Evolutionary conservation across 2,888 invertebrate species (phyloP).

Genomic region (Bombylius discolor): DNA sequence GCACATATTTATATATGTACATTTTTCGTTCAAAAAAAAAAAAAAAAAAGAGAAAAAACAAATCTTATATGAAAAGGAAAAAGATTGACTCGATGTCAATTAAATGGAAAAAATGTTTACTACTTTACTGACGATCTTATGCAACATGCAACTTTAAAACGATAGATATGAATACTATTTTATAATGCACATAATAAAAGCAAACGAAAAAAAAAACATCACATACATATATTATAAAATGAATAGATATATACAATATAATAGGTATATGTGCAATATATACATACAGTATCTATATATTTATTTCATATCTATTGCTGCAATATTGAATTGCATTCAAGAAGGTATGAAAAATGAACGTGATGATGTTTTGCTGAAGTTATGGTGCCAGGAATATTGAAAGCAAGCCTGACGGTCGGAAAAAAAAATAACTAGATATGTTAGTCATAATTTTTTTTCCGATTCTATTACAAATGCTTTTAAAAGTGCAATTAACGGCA

Average conservation of each 20-base stretch:
- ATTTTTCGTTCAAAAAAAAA: neutral
- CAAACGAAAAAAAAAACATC: too few species aligned
- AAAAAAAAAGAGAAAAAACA: too few species aligned
- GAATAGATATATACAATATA: neutral
- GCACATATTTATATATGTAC: too few species aligned
- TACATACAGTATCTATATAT: neutral
- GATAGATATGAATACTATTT: too few species aligned
- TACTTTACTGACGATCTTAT: neutral
- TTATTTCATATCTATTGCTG: neutral
- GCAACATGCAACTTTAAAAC: neutral
- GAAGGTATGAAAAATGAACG: neutral
- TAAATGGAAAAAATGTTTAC: neutral
- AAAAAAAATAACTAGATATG: neutral
- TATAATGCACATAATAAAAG: too few species aligned
- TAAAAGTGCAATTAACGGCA: neutral
- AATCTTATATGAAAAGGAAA: neutral
- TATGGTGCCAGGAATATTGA: neutral
- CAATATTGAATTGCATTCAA: neutral
- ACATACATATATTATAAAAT: neutral
- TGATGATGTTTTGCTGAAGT: neutral
- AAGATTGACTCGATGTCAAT: neutral
- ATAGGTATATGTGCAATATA: neutral
- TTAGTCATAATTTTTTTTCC: neutral
- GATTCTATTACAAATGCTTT: neutral
- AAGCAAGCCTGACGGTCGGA: neutral